Evolutionary conservation across 2,113 vertebrate genomes (phyloP).

Genomic region (Microcebus griseorufus): DNA sequence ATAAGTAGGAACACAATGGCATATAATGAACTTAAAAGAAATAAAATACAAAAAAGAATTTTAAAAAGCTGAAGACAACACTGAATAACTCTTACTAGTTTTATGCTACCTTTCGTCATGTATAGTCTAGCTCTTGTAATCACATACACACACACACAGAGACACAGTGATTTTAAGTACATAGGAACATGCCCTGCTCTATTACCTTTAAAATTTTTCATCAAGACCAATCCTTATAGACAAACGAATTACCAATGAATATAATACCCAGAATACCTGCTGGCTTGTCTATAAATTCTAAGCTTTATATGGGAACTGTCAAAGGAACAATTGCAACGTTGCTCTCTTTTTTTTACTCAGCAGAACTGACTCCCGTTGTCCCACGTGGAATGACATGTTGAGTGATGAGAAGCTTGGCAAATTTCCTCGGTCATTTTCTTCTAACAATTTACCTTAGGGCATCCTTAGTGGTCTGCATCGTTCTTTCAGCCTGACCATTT

Average conservation of each 20-base stretch:
- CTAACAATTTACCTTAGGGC: background rate
- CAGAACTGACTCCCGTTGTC: background rate
- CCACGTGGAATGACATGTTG: background rate
- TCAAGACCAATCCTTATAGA: background rate
- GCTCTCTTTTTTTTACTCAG: background rate
- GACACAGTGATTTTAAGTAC: background rate
- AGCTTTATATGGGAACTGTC: background rate
- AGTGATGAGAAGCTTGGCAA: constrained; percentile 24
- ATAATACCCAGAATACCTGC: background rate
- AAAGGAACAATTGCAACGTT: background rate
- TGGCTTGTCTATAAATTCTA: background rate
- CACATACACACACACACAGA: background rate
- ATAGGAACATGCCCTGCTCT: background rate
- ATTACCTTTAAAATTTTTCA: background rate
- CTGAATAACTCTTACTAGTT: background rate
- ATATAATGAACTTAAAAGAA: background rate
- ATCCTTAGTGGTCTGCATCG: background rate
- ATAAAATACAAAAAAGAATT: background rate
- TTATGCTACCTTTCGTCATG: background rate
- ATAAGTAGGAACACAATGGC: background rate
- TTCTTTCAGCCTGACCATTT: constrained; percentile 19
- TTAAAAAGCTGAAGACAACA: background rate
- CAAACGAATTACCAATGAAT: background rate
- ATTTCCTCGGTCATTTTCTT: constrained; percentile 10
- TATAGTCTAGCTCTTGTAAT: background rate